These are phyloP conservation scores for Asobara japonica DNA, from an alignment of 1,140 invertebrate genomes.

Conservation along the genomic window DNA sequence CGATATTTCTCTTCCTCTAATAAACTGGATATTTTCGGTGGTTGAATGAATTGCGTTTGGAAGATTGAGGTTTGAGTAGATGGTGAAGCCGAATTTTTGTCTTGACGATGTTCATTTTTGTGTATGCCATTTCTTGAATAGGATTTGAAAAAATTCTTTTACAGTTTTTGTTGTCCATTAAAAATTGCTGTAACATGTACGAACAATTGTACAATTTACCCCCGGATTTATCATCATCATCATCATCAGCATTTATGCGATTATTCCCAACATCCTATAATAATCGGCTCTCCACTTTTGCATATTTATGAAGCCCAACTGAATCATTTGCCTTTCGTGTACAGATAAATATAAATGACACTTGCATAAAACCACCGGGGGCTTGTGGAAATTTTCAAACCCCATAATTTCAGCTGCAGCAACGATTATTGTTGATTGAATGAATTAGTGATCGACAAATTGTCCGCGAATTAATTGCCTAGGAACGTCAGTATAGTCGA, in stretches of 20 bases:
- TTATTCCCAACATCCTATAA: constrained; percentile 5
- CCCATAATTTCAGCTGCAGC: neutral
- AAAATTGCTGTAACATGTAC: no score
- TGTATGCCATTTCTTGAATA: no score
- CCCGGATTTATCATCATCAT: neutral
- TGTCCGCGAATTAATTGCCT: neutral
- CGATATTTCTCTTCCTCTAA: no score
- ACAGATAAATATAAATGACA: neutral
- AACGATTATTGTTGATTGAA: neutral
- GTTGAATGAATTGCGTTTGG: no score
- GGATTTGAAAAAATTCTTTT: no score
- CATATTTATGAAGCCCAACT: constrained; percentile 31
- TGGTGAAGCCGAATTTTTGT: no score
- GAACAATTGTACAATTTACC: neutral
- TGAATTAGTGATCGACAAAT: neutral
- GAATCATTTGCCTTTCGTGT: constrained; percentile 18
- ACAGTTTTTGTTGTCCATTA: no score
- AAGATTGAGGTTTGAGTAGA: no score
- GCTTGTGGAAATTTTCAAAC: neutral
- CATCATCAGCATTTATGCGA: constrained; percentile 3
- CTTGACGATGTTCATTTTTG: no score
- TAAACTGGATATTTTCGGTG: no score
- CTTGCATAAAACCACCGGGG: neutral
- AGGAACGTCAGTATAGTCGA: no score
- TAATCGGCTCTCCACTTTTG: constrained; percentile 26